phyloP scores from a whole-genome alignment of 2,797 vertebrate genomes.

The Eutrigla gurnardus region DNA sequence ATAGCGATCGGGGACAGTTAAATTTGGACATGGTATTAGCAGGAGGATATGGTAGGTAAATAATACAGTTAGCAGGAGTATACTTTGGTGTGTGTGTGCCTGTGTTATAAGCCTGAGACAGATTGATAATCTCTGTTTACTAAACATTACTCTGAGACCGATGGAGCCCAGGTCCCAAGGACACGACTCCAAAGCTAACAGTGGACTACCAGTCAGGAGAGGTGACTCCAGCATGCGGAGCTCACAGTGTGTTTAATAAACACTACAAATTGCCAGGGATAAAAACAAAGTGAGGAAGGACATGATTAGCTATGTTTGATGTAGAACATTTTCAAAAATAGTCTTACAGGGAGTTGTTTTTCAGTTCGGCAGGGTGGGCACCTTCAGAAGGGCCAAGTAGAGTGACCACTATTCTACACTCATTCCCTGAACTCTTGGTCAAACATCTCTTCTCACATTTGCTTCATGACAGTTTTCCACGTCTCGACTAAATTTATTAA shows the following conservation, averaged over 20 bases:
- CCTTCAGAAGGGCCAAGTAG: background rate
- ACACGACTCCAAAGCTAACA: slow-evolving; percentile 29
- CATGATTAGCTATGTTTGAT: slow-evolving; percentile 40
- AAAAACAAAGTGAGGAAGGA: slow-evolving; percentile 59
- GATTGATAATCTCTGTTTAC: slow-evolving; percentile 73
- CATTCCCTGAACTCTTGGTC: background rate
- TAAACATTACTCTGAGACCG: slow-evolving; percentile 67
- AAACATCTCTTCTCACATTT: slow-evolving; percentile 29
- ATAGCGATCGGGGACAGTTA: slow-evolving; percentile 40
- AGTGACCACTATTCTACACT: background rate
- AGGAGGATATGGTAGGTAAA: slow-evolving; percentile 8
- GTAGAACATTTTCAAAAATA: slow-evolving; percentile 52
- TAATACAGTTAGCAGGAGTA: slow-evolving; percentile 11
- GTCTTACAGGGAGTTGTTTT: slow-evolving; percentile 18
- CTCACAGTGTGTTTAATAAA: slow-evolving; percentile 70
- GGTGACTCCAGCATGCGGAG: slow-evolving; percentile 24
- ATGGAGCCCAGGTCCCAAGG: slow-evolving; percentile 58
- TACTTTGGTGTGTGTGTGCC: slow-evolving; percentile 11
- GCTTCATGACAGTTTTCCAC: slow-evolving; percentile 21
- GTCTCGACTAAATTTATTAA: slow-evolving; percentile 7
- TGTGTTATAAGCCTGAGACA: slow-evolving; percentile 37
- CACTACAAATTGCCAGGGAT: slow-evolving; percentile 56
- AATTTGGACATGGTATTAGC: slow-evolving; percentile 22
- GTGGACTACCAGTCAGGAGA: slow-evolving; percentile 33
- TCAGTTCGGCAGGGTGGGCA: slow-evolving; percentile 11